Percentiles rank a stretch among this genome's conserved stretches.
These are phyloP conservation scores for Cryptocheilus praepositus DNA, from an alignment of 2,888 invertebrate species.

Conservation along the genomic window DNA sequence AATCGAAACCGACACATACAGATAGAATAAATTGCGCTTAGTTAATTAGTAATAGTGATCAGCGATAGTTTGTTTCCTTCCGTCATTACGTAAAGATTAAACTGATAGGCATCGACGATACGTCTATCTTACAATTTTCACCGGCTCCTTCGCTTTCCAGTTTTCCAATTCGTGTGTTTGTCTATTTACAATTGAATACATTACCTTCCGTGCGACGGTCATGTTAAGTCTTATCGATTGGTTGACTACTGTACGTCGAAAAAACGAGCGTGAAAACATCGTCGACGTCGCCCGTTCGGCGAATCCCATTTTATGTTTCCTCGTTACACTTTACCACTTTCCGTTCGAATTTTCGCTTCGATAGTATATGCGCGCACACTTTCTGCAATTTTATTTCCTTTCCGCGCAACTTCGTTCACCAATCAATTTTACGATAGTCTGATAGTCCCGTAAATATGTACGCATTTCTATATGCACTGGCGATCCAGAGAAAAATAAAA, in stretches of 20 bases:
- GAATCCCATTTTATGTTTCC: too few relatives aligned
- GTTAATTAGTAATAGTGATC: constrained; percentile 1
- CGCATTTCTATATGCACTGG: too few relatives aligned
- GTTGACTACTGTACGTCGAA: too few relatives aligned
- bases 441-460: too few relatives aligned
- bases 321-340: not conserved
- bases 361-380: too few relatives aligned
- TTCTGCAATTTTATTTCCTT: too few relatives aligned
- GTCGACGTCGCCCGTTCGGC: too few relatives aligned
- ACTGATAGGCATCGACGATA: constrained; percentile 12
- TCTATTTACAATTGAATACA: not conserved
- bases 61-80: constrained; percentile 12
- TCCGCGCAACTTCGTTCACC: too few relatives aligned
- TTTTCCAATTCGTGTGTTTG: not conserved
- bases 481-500: too few relatives aligned
- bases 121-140: constrained; percentile 13
- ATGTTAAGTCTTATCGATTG: not conserved
- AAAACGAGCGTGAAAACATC: too few relatives aligned
- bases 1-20: constrained; percentile 67
- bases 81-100: constrained; percentile 8
- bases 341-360: too few relatives aligned
- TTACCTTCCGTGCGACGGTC: not conserved
- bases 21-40: constrained; percentile 63
- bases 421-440: too few relatives aligned
- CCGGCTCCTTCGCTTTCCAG: not conserved